phyloP scores from a whole-genome alignment of 1,140 invertebrate genomes.

The Drosophila elegans region DNA sequence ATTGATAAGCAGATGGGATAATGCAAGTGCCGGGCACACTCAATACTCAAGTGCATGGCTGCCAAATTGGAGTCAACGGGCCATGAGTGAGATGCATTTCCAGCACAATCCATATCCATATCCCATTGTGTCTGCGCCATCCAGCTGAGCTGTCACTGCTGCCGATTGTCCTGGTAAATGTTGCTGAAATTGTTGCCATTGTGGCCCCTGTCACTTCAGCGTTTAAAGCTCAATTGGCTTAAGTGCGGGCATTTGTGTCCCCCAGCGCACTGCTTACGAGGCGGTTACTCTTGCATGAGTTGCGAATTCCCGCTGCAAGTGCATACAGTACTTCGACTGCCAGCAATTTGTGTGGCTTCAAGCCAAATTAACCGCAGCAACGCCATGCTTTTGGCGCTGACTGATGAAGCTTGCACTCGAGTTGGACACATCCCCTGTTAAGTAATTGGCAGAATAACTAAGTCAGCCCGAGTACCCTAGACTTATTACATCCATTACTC shows the following conservation, averaged over 20 bases:
- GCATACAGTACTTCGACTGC: neutral
- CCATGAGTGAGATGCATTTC: constrained; percentile 59
- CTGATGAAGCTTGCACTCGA: constrained; percentile 44
- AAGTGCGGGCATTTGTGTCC: constrained; percentile 63
- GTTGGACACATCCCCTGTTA: constrained; percentile 42
- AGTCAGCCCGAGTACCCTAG: constrained; percentile 22
- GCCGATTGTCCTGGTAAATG: constrained; percentile 31
- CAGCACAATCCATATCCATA: constrained; percentile 32
- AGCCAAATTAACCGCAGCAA: constrained; percentile 57
- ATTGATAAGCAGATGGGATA: constrained; percentile 62
- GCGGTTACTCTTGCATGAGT: constrained; percentile 13
- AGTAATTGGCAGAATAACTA: constrained; percentile 51
- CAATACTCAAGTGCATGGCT: constrained; percentile 29
- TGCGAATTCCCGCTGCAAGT: constrained; percentile 6
- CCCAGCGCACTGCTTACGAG: neutral
- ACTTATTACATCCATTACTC: constrained; percentile 26
- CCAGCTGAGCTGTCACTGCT: constrained; percentile 45
- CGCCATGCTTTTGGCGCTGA: constrained; percentile 17
- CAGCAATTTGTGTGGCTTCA: constrained; percentile 41
- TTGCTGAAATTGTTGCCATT: constrained; percentile 27
- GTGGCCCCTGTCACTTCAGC: constrained; percentile 35
- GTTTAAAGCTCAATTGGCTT: constrained; percentile 76
- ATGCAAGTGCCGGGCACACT: constrained; percentile 38
- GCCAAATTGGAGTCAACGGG: constrained; percentile 55
- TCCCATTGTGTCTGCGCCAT: constrained; percentile 56